Conservation (phyloP, 2,888 invertebrate species). For the Ichneumoninae sp. region DNA sequence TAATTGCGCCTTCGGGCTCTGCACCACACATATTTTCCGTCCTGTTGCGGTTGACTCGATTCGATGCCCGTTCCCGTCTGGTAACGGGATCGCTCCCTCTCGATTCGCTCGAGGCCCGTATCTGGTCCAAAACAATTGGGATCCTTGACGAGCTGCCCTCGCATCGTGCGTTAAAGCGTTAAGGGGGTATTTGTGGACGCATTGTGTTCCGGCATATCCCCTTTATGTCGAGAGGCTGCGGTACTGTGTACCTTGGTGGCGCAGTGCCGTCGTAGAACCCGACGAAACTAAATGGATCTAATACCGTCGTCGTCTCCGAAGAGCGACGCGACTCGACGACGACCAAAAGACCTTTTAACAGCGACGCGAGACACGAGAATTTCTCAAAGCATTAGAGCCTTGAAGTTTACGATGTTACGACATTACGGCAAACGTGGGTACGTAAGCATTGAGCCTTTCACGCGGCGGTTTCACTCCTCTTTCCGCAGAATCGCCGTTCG, state of each 20-base stretch:
- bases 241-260: neutral
- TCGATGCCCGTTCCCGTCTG: neutral
- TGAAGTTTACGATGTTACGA: neutral
- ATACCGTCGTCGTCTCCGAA: constrained; percentile 14
- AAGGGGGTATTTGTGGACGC: neutral
- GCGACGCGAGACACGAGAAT: neutral
- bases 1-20: constrained; percentile 8
- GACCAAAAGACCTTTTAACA: constrained; percentile 6
- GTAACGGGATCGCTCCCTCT: neutral
- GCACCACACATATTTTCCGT: constrained; percentile 11
- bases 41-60: constrained; percentile 17
- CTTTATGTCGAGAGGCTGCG: neutral
- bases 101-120: constrained; percentile 18
- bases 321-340: neutral
- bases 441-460: constrained; percentile 4
- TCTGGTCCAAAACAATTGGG: constrained; percentile 5
- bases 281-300: constrained; percentile 36
- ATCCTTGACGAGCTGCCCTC: neutral
- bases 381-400: constrained; percentile 17
- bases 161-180: neutral
- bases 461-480: neutral
- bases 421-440: neutral
- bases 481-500: neutral
- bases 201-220: neutral
- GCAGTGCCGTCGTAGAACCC: neutral